Percentiles rank a stretch among this genome's conserved stretches.
phyloP scores from a whole-genome alignment of 1,140 invertebrate genomes.

The Trichoplusia ni region DNA sequence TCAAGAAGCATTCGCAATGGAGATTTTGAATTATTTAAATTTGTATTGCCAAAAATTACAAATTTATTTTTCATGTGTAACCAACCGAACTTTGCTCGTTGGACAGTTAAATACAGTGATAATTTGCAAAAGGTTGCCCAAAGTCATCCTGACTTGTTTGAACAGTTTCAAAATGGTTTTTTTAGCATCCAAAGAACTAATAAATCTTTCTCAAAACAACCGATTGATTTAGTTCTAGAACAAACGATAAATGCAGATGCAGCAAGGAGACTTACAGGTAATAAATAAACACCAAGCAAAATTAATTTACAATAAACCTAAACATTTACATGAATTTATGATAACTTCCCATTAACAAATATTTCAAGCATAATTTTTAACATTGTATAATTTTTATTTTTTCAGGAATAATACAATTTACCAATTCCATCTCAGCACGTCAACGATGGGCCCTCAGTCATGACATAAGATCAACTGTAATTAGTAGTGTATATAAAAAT shows the following conservation, averaged over 20 bases:
- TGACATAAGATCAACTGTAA: constrained; percentile 30
- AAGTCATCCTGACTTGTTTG: too few relatives aligned
- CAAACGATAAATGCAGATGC: constrained; percentile 56
- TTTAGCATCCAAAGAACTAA: constrained; percentile 47
- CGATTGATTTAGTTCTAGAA: constrained; percentile 50
- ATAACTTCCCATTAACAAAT: too few relatives aligned
- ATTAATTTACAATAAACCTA: too few relatives aligned
- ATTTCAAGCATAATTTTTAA: too few relatives aligned
- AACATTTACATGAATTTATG: too few relatives aligned
- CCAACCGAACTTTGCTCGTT: constrained; percentile 62
- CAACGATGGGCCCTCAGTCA: constrained; percentile 43
- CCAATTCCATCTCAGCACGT: constrained; percentile 45
- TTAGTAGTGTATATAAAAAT: constrained; percentile 16
- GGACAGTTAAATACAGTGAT: constrained; percentile 38
- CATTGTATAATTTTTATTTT: too few relatives aligned
- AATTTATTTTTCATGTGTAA: constrained; percentile 49
- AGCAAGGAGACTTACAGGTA: constrained; percentile 38
- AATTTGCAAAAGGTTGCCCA: constrained; percentile 38
- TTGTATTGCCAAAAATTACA: constrained; percentile 48
- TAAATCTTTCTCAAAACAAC: constrained; percentile 49
- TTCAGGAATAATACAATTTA: constrained; percentile 47
- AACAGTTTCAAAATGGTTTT: constrained; percentile 34
- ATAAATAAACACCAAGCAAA: too few relatives aligned
- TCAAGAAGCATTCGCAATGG: constrained; percentile 45
- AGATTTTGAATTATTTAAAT: constrained; percentile 49